phyloP scores from a whole-genome alignment of 2,797 vertebrate species.

The Malacoctenus gilli region DNA sequence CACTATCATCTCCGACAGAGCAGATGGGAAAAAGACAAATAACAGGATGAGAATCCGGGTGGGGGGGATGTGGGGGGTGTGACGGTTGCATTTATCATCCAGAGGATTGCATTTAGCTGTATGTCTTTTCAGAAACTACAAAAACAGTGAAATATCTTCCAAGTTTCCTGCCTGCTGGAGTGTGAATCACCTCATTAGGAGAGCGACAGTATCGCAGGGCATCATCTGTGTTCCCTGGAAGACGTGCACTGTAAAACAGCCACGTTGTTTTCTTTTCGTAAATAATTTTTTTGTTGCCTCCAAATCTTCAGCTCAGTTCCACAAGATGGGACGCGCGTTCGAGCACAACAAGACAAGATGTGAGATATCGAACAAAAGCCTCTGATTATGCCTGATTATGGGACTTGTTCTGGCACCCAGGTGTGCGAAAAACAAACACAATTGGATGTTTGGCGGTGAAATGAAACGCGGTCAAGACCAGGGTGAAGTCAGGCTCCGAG shows the following conservation, averaged over 20 bases:
- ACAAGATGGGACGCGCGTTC: background rate
- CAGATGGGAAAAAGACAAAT: slow-evolving; percentile 44
- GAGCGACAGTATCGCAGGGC: slow-evolving; percentile 10
- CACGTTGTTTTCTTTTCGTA: slow-evolving; percentile 3
- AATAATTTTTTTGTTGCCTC: slow-evolving; percentile 6
- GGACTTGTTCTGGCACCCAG: background rate
- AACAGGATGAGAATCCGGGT: slow-evolving; percentile 25
- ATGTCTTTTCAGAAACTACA: slow-evolving; percentile 31
- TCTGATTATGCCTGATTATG: slow-evolving; percentile 15
- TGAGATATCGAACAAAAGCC: background rate
- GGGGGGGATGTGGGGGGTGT: slow-evolving; percentile 4
- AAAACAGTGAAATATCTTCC: slow-evolving; percentile 42
- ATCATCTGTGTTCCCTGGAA: slow-evolving; percentile 37
- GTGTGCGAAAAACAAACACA: background rate
- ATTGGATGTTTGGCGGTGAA: background rate
- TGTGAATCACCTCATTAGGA: slow-evolving; percentile 52
- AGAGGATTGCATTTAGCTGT: slow-evolving; percentile 37
- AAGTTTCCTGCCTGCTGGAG: slow-evolving; percentile 46
- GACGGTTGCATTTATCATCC: slow-evolving; percentile 41
- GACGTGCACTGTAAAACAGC: slow-evolving; percentile 16
- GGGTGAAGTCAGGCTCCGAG: background rate
- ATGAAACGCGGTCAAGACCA: background rate
- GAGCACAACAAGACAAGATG: slow-evolving; percentile 1
- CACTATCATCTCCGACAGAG: slow-evolving; percentile 46
- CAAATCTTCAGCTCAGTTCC: background rate